Base-by-base conservation (phyloP, 2,113 vertebrate species). In the Tupaia chinensis region DNA sequence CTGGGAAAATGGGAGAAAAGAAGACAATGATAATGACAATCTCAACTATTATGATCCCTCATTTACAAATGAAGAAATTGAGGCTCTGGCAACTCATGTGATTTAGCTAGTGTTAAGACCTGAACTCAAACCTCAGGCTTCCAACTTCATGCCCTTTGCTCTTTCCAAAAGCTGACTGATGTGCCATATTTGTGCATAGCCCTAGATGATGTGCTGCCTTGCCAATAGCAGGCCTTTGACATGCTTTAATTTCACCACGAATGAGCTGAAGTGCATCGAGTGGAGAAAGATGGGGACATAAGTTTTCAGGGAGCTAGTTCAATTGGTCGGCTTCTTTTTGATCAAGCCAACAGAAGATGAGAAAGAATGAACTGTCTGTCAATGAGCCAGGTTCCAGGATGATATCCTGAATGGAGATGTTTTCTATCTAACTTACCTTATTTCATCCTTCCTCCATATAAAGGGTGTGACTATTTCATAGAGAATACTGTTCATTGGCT, bases 301-400 rank as follows among this genome's bases (percentile, higher is more conserved):
- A 20, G 8, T 58, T 95, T 78, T 27, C 10, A 79, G 7, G 19
- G 16, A 88, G 10, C 11, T 19, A 8, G 10, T 70, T 13, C 15
- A 85, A 16, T 1, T 19, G 1, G 11, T 25, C 82, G 8, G 19
- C 80, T 93, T 83, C 76, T 16, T 61, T 53, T 29, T 78, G 73
- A 76, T 61, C 92, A 95, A 96, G 95, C 54, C 94, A 97, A 96
- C 15, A 79, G 82, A 96, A 91, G 14, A 94, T 76, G 54, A 97
- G 73, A 88, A 96, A 89, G 97, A 96, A 96, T 72, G 68, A 95
- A 87, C 29, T 92, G 22, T 29, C 85, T 92, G 22, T 29, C 85
- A 77, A 53, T 54, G 94, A 97, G 61, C 66, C 80, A 80, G 95
- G 87, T 34, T 94, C 7, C 87, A 96, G 77, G 89, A 91, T 29